Percentiles rank a stretch among this genome's conserved stretches.
These are phyloP conservation scores for Erynnis tages DNA, from an alignment of 2,888 invertebrate genomes.

Conservation along the genomic window DNA sequence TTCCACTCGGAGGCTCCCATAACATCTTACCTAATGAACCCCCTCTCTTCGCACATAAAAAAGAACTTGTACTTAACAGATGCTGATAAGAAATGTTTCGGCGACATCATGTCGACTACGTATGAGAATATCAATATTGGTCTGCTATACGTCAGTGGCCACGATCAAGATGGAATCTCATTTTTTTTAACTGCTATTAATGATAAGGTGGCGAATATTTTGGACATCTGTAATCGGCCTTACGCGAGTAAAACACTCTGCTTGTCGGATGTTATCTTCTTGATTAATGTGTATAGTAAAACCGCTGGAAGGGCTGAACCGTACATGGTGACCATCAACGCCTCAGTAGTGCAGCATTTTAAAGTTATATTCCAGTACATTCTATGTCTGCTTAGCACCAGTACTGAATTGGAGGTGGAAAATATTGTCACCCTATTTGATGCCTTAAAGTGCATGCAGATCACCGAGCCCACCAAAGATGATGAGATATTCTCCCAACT, in stretches of 20 bases:
- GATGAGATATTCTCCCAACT: constrained; percentile 45
- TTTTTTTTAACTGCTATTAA: constrained; percentile 44
- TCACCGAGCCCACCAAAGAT: constrained; percentile 7
- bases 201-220: constrained; percentile 39
- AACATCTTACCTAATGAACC: constrained; percentile 3
- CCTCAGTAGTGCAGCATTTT: constrained; percentile 1
- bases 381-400: constrained; percentile 47
- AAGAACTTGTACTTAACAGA: constrained; percentile 15
- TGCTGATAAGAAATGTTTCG: constrained; percentile 14
- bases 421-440: constrained; percentile 44
- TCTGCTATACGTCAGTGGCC: constrained; percentile 47
- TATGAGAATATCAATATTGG: constrained; percentile 48
- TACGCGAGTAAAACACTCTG: constrained; percentile 56
- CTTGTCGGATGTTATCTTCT: constrained; percentile 44
- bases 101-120: constrained; percentile 27
- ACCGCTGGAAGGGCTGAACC: constrained; percentile 9
- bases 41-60: constrained; percentile 14
- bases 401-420: constrained; percentile 40
- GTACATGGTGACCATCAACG: constrained; percentile 11
- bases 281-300: constrained; percentile 3
- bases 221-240: constrained; percentile 48
- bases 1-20: constrained; percentile 40
- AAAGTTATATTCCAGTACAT: constrained; percentile 51
- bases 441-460: constrained; percentile 36
- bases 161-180: constrained; percentile 40